Conservation (phyloP, 2,888 invertebrate species). For the Paralinhomoeus sp. region DNA sequence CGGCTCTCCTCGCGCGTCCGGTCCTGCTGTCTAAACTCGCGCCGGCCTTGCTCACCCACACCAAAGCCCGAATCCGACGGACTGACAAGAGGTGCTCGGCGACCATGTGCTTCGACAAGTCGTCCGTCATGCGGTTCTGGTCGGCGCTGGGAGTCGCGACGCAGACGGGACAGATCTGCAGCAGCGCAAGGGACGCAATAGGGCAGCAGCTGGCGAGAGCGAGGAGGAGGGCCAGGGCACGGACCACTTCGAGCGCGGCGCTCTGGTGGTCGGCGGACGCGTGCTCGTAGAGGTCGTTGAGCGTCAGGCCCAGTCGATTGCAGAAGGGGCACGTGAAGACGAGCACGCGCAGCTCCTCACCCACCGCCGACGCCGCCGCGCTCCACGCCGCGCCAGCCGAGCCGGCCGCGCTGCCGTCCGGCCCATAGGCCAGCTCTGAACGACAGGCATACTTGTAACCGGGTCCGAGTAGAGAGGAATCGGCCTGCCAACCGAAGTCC, state of each 20-base stretch:
- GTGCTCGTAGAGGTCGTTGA: slow-evolving; percentile 52
- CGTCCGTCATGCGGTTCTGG: slow-evolving; percentile 89
- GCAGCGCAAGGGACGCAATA: neutral
- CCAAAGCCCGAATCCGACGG: too few relatives aligned
- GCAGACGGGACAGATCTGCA: slow-evolving; percentile 82
- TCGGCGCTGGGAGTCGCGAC: slow-evolving; percentile 87
- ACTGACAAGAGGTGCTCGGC: slow-evolving; percentile 45
- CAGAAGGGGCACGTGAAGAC: slow-evolving; percentile 95
- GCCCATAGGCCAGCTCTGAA: slow-evolving; percentile 76
- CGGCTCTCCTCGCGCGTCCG: too few relatives aligned
- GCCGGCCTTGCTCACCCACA: too few relatives aligned
- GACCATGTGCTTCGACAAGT: slow-evolving; percentile 82
- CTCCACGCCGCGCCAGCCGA: too few relatives aligned
- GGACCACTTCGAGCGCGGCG: slow-evolving; percentile 55
- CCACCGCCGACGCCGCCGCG: too few relatives aligned
- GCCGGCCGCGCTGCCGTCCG: slow-evolving; percentile 36
- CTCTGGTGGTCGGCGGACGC: slow-evolving; percentile 62
- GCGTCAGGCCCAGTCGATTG: slow-evolving; percentile 82
- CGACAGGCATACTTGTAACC: too few relatives aligned
- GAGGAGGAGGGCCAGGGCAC: too few relatives aligned
- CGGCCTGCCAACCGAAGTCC: slow-evolving; percentile 53
- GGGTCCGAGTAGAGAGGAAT: neutral
- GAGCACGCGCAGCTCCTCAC: slow-evolving; percentile 50
- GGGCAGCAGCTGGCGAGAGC: too few relatives aligned
- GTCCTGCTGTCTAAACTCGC: too few relatives aligned